Evolutionary conservation across 2,113 vertebrate species (phyloP), one percentile per base, ranked within the genome.

Genomic region (Plecotus auritus): DNA sequence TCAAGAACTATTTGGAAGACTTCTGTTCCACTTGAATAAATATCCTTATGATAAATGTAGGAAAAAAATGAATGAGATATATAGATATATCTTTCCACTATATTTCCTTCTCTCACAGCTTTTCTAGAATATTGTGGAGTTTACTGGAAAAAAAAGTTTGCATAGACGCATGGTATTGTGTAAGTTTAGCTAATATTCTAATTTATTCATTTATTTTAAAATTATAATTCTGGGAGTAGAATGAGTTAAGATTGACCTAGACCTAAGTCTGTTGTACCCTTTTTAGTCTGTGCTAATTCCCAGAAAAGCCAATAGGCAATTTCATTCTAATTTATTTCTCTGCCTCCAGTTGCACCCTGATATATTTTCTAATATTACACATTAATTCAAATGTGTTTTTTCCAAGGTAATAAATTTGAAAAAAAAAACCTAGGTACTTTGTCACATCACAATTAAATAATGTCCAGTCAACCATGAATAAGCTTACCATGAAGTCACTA

Each of bases 291-390:
- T 35, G 12, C 30, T 80, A 9, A 73, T 70, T 87, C 64, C 7
- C 35, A 80, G 42, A 84, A 73, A 11, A 90, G 47, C 94, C 22
- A 83, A 94, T 67, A 93, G 59, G 18, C 67, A 94, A 85, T 96
- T 94, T 97, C 77, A 77, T 92, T 94, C 45, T 94, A 89, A 91
- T 93, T 93, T 95, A 93, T 94, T 64, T 66, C 22, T 96, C 66
- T 87, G 26, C 45, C 26, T 92, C 67, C 12, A 90, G 54, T 82
- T 95, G 42, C 22, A 87, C 32, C 47, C 64, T 93, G 67, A 88
- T 95, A 69, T 85, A 93, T 81, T 94, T 96, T 72, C 83, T 76
- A 93, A 51, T 91, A 87, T 70, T 94, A 90, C 49, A 90, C 28
- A 92, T 93, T 94, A 93, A 95, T 90, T 90, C 59, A 93, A 90